These are phyloP conservation scores for Nudaria mundana DNA, from an alignment of 2,888 invertebrate genomes.

Conservation along the genomic window DNA sequence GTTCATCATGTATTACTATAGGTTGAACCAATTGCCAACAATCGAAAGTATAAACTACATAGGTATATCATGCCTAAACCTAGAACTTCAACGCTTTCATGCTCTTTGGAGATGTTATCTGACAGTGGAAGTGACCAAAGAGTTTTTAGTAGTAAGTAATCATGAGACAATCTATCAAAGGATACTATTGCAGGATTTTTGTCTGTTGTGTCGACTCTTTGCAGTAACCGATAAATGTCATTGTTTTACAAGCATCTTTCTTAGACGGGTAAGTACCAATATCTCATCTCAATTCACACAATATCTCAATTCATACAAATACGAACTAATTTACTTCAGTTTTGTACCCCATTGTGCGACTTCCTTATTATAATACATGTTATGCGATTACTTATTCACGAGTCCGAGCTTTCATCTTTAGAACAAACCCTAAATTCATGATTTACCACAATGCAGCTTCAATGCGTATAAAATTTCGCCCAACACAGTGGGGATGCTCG, in stretches of 20 bases:
- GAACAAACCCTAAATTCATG: constrained; percentile 62
- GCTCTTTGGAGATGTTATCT: too few relatives aligned
- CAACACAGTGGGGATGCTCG: constrained; percentile 51
- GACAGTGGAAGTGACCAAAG: too few relatives aligned
- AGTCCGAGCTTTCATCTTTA: constrained; percentile 49
- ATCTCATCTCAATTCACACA: not conserved
- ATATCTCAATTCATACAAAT: constrained; percentile 12
- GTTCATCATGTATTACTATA: too few relatives aligned
- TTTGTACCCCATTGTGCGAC: constrained; percentile 41
- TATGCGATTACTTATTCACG: constrained; percentile 38
- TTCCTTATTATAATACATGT: constrained; percentile 43
- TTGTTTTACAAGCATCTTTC: not conserved
- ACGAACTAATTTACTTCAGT: constrained; percentile 41
- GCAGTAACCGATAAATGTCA: too few relatives aligned
- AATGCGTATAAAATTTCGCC: constrained; percentile 75
- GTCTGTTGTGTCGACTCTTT: too few relatives aligned
- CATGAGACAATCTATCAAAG: too few relatives aligned
- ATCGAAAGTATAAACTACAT: too few relatives aligned
- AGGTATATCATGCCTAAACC: too few relatives aligned
- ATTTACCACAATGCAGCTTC: constrained; percentile 61
- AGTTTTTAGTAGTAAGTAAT: too few relatives aligned
- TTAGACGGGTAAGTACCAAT: not conserved
- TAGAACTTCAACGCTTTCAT: too few relatives aligned
- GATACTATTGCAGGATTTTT: too few relatives aligned
- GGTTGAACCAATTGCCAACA: too few relatives aligned